Conservation (phyloP, 2,113 vertebrate genomes). For the Pachypanchax playfairii region DNA sequence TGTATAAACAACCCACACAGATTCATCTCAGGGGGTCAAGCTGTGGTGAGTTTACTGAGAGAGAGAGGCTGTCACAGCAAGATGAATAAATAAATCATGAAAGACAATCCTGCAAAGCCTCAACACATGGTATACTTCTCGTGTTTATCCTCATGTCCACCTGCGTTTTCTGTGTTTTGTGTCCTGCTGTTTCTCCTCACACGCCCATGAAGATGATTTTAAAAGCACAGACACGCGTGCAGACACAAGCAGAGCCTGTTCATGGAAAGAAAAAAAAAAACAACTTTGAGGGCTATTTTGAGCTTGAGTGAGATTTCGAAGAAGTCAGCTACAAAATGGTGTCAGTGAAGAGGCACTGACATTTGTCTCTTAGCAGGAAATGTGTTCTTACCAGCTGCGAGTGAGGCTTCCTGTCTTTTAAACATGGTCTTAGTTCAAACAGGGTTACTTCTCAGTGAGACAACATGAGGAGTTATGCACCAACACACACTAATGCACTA, state of each 20-base stretch:
- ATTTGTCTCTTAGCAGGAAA: background rate
- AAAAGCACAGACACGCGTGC: background rate
- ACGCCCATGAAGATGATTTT: constrained; percentile 3
- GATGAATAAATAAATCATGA: constrained; percentile 47
- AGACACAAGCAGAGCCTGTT: background rate
- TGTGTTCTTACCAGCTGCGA: background rate
- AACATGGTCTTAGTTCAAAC: constrained; percentile 17
- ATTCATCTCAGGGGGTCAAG: constrained; percentile 30
- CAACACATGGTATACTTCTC: constrained; percentile 34
- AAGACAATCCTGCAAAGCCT: constrained; percentile 10
- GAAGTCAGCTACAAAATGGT: constrained; percentile 18
- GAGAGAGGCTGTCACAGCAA: constrained; percentile 32
- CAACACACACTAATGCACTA: no score
- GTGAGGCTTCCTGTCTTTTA: constrained; percentile 7
- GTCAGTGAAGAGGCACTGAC: constrained; percentile 1
- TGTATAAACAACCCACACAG: background rate
- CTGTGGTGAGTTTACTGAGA: constrained; percentile 45
- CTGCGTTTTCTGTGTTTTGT: background rate
- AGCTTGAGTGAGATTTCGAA: constrained; percentile 14
- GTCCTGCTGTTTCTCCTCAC: background rate
- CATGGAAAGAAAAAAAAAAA: no score
- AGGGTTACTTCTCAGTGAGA: constrained; percentile 1
- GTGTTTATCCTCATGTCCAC: constrained; percentile 15
- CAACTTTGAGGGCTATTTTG: constrained; percentile 9
- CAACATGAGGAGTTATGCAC: background rate